Evolutionary conservation across 2,797 vertebrate genomes (phyloP), one percentile per base, ranked within the genome.

Genomic region (Tinamus major): DNA sequence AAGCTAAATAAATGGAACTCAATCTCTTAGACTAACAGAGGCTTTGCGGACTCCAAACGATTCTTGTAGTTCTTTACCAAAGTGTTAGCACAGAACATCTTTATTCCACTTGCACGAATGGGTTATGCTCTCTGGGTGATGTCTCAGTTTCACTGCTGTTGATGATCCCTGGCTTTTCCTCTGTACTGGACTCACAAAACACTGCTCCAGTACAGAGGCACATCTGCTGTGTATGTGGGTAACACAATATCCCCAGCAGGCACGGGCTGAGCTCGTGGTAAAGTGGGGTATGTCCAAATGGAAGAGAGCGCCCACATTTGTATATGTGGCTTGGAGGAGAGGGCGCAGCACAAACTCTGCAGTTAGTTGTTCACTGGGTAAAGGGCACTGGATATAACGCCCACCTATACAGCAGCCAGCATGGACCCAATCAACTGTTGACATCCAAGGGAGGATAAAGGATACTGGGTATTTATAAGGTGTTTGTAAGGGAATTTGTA

Each of bases 1-100:
- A 94, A 95, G 85, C 79, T 95, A 92, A 95, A 70, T 84, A 94
- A 94, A 95, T 85, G 51, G 59, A 92, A 92, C 72, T 53, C 27
- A 76, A 95, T 91, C 94, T 91, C 81, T 89, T 87, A 78, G 67
- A 48, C 77, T 76, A 89, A 94, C 74, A 48, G 23, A 89, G 59
- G 92, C 67, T 95, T 95, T 93, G 69, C 70, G 93, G 91, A 79
- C 82, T 89, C 92, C 67, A 90, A 81, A 81, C 84, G 69, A 77
- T 67, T 93, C 91, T 76, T 79, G 55, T 61, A 72, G 89, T 9
- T 96, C 93, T 92, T 93, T 69, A 63, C 62, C 83, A 51, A 93
- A 90, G 90, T 86, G 76, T 76, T 94, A 96, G 87, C 79, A 69
- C 20, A 19, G 77, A 89, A 92, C 62, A 72, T 80, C 90, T 92